phyloP scores from a whole-genome alignment of 2,113 vertebrate genomes.

The Cromileptes altivelis region DNA sequence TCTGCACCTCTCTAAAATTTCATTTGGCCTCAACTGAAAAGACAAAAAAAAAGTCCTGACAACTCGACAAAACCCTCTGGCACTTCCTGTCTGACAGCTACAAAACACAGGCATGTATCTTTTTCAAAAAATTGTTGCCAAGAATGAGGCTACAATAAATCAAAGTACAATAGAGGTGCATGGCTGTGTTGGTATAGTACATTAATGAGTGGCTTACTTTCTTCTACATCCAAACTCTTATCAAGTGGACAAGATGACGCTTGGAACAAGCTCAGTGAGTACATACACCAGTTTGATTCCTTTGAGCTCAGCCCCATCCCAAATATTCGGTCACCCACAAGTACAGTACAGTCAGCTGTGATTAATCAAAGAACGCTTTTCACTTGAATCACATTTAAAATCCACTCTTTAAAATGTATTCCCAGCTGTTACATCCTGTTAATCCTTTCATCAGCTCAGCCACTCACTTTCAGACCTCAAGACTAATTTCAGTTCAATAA shows the following conservation, averaged over 20 bases:
- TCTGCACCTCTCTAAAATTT: background rate
- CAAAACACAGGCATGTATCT: constrained; percentile 25
- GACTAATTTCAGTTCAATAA: constrained; percentile 10
- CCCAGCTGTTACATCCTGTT: constrained; percentile 1
- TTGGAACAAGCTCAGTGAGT: background rate
- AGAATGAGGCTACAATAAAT: constrained; percentile 29
- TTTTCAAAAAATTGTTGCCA: background rate
- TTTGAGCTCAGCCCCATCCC: background rate
- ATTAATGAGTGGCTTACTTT: constrained; percentile 3
- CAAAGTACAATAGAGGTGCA: background rate
- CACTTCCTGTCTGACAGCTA: constrained; percentile 13
- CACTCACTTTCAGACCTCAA: background rate
- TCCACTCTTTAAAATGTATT: constrained; percentile 1
- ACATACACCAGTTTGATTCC: background rate
- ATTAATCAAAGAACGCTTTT: constrained; percentile 5
- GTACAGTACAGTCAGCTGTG: background rate
- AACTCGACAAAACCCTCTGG: constrained; percentile 1
- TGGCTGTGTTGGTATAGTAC: constrained; percentile 17
- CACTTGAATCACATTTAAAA: background rate
- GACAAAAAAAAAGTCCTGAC: background rate
- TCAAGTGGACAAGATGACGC: constrained; percentile 4
- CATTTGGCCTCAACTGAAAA: background rate
- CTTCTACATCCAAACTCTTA: constrained; percentile 4
- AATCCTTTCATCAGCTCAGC: constrained; percentile 1
- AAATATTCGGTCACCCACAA: background rate